Evolutionary conservation across 2,888 invertebrate genomes (phyloP), one percentile per base, ranked within the genome.

Genomic region (Apoda limacodes): DNA sequence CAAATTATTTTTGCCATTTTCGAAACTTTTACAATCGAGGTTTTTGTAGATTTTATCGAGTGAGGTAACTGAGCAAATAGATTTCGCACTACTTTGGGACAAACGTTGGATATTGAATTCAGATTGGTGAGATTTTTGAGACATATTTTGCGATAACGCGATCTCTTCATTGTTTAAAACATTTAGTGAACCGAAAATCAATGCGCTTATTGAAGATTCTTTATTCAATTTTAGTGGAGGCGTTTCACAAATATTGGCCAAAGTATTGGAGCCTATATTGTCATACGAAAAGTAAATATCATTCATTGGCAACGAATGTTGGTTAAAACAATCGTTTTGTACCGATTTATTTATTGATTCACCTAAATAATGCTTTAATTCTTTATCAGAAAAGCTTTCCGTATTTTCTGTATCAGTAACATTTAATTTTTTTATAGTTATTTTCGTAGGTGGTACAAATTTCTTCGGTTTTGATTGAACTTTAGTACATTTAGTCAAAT

Each of bases 1-100:
- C 5, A 17, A 17, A 14, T 27, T 23, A 24, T 22, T 27, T 13
- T 31, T 12, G 6, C 34, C 24, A 38, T 50, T 54, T 37, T 58
- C 58, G 35, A 55, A 60, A 41, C 71, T 72, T 28, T 61, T 60
- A 4, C 36, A 33, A 23, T 76, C 76, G 17, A 76, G 42, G 37
- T 76, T 61, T 45, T 62, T 70, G 25, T 71, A 76, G 0, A 56
- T 59, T 36, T 65, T 67, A 24, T 48, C 55, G 10, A 71, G 41
- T 0, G 70, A 62, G 0, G 37, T 34, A 0, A 70, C 56, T 1
- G 75, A 70, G 11, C 47, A 49, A 13, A 46, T 32, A 0, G 74
- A 74, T 23, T 48, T 45, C 2, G 52, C 40, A 22, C 47, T 45
- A 2, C 53, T 40, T 4, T 47, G 46, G 15, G 45, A 49, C 5